These are phyloP conservation scores for Nycticebus coucang DNA, from an alignment of 2,113 vertebrate genomes.

Conservation along the genomic window DNA sequence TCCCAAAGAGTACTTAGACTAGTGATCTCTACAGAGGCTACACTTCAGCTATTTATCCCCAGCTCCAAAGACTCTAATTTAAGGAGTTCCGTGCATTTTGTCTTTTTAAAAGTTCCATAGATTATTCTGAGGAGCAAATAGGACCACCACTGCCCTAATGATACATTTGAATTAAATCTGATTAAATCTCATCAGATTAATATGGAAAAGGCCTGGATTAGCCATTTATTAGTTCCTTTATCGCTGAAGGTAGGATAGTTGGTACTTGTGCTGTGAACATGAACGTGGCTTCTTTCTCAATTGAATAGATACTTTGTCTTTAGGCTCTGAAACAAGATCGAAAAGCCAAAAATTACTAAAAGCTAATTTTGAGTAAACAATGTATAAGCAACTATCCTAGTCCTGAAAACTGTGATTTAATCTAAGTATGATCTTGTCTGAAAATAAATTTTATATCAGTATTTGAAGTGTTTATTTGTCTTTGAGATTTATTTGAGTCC, in stretches of 20 bases:
- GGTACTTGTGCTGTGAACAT: background rate
- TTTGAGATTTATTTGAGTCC: background rate
- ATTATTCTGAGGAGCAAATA: background rate
- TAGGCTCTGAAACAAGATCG: background rate
- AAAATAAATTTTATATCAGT: background rate
- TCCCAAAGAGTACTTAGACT: background rate
- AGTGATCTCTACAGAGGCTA: background rate
- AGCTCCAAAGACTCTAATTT: background rate
- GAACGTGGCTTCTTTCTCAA: background rate
- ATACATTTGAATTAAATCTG: background rate
- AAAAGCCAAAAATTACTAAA: constrained; percentile 13
- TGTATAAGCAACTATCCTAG: background rate
- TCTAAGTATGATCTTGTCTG: background rate
- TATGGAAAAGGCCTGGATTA: background rate
- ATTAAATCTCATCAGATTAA: background rate
- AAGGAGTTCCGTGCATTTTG: background rate
- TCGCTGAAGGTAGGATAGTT: background rate
- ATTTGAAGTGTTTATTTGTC: background rate
- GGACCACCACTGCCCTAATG: background rate
- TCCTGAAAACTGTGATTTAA: background rate
- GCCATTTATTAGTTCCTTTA: background rate
- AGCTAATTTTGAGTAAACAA: background rate
- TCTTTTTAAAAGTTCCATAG: background rate
- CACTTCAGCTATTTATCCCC: background rate
- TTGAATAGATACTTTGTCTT: background rate